Conservation (phyloP, 1,140 invertebrate genomes). For the Drosophila simulans region DNA sequence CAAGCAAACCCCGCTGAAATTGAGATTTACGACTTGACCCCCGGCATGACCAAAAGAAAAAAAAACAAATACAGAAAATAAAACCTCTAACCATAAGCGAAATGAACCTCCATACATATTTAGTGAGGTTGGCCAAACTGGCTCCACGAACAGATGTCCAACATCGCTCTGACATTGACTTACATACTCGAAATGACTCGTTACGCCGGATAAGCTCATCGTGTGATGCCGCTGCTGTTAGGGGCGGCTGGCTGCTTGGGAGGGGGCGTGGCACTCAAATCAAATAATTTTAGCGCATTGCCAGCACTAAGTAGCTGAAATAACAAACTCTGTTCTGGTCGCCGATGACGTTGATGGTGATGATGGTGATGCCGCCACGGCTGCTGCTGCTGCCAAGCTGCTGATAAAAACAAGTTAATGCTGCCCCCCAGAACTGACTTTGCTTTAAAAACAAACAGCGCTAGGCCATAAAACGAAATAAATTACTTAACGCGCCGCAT, state of each 20-base stretch:
- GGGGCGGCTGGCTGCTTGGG: not conserved
- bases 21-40: constrained; percentile 52
- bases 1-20: constrained; percentile 23
- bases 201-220: constrained; percentile 26
- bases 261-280: constrained; percentile 35
- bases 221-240: not conserved
- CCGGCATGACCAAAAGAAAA: constrained; percentile 9
- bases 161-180: constrained; percentile 59
- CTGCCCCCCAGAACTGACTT: constrained; percentile 13
- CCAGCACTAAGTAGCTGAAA: constrained; percentile 54
- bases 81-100: constrained; percentile 39
- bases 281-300: constrained; percentile 50
- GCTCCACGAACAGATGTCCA: constrained; percentile 41
- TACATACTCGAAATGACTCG: constrained; percentile 54
- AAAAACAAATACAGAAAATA: constrained; percentile 3
- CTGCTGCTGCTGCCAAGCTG: constrained; percentile 11
- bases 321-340: constrained; percentile 28
- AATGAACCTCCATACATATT: constrained; percentile 42
- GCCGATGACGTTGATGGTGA: constrained; percentile 23
- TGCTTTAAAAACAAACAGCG: constrained; percentile 42
- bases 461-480: constrained; percentile 57
- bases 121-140: constrained; percentile 39
- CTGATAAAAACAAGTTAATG: constrained; percentile 43
- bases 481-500: constrained; percentile 64
- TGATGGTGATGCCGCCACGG: constrained; percentile 2